phyloP scores from a whole-genome alignment of 2,113 vertebrate species.

The Eubucco bourcierii region DNA sequence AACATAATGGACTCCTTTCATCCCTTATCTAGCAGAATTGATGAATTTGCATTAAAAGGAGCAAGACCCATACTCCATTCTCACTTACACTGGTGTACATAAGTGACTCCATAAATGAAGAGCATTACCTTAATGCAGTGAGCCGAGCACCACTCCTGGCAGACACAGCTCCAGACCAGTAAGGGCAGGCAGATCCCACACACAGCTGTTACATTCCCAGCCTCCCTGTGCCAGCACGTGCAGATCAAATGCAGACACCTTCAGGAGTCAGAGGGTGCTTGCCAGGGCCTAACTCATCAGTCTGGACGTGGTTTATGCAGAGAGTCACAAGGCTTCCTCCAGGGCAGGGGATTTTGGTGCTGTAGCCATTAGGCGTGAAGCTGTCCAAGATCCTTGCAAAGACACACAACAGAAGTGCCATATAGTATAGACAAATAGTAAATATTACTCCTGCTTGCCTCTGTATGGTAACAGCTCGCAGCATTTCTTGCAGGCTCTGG shows the following conservation, averaged over 20 bases:
- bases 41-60: slow-evolving; percentile 43
- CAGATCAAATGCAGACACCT: not conserved
- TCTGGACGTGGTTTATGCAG: not conserved
- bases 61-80: slow-evolving; percentile 5
- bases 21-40: slow-evolving; percentile 46
- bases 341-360: not conserved
- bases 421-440: not conserved
- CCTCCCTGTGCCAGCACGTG: not conserved
- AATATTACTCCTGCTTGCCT: not conserved
- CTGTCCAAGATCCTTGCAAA: not conserved
- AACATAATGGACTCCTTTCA: slow-evolving; percentile 16
- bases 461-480: not conserved
- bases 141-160: not conserved
- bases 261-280: not conserved
- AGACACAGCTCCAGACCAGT: not conserved
- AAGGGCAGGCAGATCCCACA: not conserved
- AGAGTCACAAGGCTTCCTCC: accelerated
- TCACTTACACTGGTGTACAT: not conserved
- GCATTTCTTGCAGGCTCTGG: not conserved
- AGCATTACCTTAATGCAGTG: not conserved
- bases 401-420: not conserved
- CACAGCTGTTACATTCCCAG: not conserved
- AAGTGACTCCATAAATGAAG: not conserved
- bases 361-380: not conserved
- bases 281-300: not conserved